Conservation (phyloP, 1,140 invertebrate species). For the Andricus grossulariae region DNA sequence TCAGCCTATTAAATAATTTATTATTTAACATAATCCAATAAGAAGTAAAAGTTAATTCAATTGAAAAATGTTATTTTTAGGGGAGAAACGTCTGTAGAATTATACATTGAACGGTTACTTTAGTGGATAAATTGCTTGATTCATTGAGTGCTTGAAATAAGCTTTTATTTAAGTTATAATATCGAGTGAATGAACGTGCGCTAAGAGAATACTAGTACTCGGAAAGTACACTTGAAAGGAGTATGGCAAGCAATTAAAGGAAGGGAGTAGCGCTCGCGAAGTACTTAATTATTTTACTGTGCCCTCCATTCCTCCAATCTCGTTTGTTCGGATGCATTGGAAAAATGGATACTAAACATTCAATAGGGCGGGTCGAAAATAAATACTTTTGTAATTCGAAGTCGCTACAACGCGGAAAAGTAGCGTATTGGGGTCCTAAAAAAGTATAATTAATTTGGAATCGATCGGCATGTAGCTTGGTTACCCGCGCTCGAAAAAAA, state of each 20-base stretch:
- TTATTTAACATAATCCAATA: too few relatives aligned
- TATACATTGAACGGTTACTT: neutral
- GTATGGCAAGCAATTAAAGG: constrained; percentile 23
- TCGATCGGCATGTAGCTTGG: too few relatives aligned
- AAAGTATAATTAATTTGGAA: too few relatives aligned
- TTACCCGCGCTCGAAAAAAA: too few relatives aligned
- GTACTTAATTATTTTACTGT: constrained; percentile 17
- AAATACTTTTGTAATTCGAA: too few relatives aligned
- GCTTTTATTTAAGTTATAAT: constrained; percentile 22
- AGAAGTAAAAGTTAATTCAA: too few relatives aligned
- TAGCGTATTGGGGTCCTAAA: too few relatives aligned
- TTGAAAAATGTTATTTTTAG: neutral
- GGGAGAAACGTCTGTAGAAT: neutral
- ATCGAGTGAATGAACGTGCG: neutral
- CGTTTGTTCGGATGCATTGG: constrained; percentile 4
- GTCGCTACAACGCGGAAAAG: too few relatives aligned
- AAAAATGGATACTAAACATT: constrained; percentile 10
- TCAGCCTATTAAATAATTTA: too few relatives aligned
- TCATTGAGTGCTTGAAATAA: constrained; percentile 17
- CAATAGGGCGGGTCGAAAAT: too few relatives aligned
- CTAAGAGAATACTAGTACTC: neutral
- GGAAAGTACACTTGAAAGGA: constrained; percentile 4
- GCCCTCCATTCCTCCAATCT: neutral
- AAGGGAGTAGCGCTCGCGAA: constrained; percentile 2
- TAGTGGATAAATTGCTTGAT: constrained; percentile 8